phyloP scores from a whole-genome alignment of 53 echinoderm and acorn worm genomes.

The Crossaster papposus region DNA sequence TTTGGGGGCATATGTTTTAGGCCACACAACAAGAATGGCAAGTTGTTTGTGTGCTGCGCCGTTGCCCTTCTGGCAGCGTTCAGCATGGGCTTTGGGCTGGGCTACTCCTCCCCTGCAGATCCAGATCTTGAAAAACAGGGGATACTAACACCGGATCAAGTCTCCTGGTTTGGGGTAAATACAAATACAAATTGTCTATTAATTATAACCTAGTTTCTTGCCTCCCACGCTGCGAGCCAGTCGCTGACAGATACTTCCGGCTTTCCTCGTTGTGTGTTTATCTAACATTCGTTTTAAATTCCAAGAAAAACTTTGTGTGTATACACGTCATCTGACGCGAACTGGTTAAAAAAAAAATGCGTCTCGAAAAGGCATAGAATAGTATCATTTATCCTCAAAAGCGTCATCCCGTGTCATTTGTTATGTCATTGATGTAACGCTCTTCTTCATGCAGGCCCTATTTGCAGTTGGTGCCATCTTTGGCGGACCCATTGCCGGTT shows the following conservation, averaged over 20 bases:
- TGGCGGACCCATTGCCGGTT: slow-evolving; percentile 83
- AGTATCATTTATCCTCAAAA: no score
- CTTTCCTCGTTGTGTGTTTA: no score
- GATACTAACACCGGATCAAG: slow-evolving; percentile 32
- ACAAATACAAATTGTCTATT: not conserved
- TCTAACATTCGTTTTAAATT: no score
- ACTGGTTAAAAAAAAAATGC: no score
- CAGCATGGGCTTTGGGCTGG: slow-evolving; percentile 77
- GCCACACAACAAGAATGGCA: slow-evolving; percentile 13
- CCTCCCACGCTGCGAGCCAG: no score
- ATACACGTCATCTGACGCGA: no score
- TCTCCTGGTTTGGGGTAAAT: slow-evolving; percentile 87
- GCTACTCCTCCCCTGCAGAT: slow-evolving; percentile 86
- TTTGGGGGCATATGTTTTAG: not conserved
- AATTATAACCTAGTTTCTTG: no score
- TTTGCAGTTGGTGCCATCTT: slow-evolving; percentile 84
- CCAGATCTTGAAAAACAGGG: slow-evolving; percentile 40
- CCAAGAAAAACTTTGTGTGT: no score
- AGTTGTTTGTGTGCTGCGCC: slow-evolving; percentile 63
- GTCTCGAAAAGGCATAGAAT: no score
- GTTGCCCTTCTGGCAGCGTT: slow-evolving; percentile 75
- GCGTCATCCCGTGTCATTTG: no score
- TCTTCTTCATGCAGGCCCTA: slow-evolving; percentile 63
- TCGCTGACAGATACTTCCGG: no score
- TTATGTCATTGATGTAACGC: not conserved